These are phyloP conservation scores for Tokudaia tokunoshimensis DNA, from an alignment of 2,797 vertebrate species.

Conservation along the genomic window DNA sequence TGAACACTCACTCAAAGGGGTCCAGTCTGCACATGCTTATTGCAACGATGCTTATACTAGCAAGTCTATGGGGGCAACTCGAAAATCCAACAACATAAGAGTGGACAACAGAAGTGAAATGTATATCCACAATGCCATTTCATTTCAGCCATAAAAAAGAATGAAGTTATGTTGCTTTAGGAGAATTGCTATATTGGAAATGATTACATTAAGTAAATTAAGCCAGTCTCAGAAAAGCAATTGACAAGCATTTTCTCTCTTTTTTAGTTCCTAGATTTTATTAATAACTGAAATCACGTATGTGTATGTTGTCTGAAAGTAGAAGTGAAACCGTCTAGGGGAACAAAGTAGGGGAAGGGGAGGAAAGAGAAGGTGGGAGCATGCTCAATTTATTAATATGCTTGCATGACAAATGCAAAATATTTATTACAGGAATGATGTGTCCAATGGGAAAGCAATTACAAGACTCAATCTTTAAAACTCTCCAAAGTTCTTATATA, in stretches of 20 bases:
- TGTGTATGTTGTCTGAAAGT: neutral
- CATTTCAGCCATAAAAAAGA: neutral
- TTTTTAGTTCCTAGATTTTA: neutral
- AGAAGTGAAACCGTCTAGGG: neutral
- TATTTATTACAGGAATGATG: neutral
- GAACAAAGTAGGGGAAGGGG: neutral
- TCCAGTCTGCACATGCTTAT: neutral
- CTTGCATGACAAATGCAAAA: neutral
- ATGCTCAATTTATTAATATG: neutral
- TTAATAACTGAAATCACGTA: neutral
- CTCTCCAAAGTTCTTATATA: neutral
- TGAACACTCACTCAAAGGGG: neutral
- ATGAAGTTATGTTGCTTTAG: neutral
- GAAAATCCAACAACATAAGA: neutral
- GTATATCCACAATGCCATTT: neutral
- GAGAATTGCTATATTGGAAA: neutral
- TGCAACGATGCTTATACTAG: neutral
- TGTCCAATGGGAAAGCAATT: neutral
- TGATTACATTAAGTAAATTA: neutral
- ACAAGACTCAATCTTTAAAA: constrained; percentile 15
- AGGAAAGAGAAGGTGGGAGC: neutral
- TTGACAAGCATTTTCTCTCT: neutral
- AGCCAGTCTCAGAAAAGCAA: neutral
- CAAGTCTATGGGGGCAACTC: neutral
- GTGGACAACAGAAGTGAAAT: neutral